Percentiles rank a stretch among this genome's conserved stretches.
Evolutionary conservation across 1,140 invertebrate genomes (phyloP).

Genomic region (Drosophila kurseongensis): DNA sequence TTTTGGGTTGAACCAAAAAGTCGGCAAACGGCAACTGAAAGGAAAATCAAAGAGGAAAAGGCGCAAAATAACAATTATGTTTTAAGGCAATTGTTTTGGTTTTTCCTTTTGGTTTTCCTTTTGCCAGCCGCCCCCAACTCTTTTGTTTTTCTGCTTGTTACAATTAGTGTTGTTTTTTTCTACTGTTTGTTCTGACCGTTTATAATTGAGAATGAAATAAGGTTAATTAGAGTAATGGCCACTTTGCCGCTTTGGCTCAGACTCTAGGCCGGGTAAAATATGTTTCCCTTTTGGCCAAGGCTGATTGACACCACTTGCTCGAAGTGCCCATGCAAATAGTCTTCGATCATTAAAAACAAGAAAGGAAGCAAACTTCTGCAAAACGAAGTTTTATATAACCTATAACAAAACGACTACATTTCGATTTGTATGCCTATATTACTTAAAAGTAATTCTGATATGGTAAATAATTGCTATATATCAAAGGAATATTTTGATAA

Average conservation of each 20-base stretch:
- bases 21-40: conserved; percentile 48
- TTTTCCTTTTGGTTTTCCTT: conserved; percentile 51
- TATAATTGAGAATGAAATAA: conserved; percentile 83
- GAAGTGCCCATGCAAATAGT: conserved; percentile 23
- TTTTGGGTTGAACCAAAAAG: conserved; percentile 67
- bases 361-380: no score
- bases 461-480: no score
- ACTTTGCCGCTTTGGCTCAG: conserved; percentile 50
- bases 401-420: no score
- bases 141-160: conserved; percentile 39
- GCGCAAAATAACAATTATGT: conserved; percentile 82
- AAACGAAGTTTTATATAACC: no score
- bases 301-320: conserved; percentile 42
- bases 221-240: conserved; percentile 82
- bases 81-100: conserved; percentile 82
- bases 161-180: conserved; percentile 53
- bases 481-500: no score
- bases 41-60: conserved; percentile 69
- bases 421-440: no score
- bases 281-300: conserved; percentile 69
- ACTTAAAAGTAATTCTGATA: no score
- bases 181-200: conserved; percentile 56
- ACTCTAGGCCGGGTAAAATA: conserved; percentile 18
- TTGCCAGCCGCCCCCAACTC: conserved; percentile 7
- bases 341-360: conserved; percentile 1